Evolutionary conservation across 1,140 invertebrate species (phyloP).

Genomic region (Yoshiicerus persimilis): DNA sequence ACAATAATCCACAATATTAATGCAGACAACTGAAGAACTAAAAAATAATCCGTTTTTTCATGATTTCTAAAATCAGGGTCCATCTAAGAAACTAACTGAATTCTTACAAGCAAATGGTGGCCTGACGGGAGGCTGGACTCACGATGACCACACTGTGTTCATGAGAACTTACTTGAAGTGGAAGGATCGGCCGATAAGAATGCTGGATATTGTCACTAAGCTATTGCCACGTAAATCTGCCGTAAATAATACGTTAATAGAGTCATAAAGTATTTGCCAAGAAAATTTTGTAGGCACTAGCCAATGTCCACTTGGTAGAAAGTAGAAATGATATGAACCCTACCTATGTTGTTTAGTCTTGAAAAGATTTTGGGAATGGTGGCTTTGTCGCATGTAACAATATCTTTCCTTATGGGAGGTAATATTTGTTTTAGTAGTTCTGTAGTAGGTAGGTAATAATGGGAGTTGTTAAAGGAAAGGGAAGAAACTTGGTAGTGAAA

Average conservation of each 20-base stretch:
- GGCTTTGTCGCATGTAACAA: too few species aligned
- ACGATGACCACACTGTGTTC: conserved; percentile 30
- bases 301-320: too few species aligned
- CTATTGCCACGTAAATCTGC: conserved; percentile 28
- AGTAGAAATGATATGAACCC: too few species aligned
- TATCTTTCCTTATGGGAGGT: too few species aligned
- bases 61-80: conserved; percentile 10
- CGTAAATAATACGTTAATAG: too few species aligned
- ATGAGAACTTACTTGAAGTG: neutral
- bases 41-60: too few species aligned
- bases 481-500: neutral
- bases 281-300: too few species aligned
- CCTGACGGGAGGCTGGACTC: conserved; percentile 34
- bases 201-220: conserved; percentile 19
- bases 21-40: neutral
- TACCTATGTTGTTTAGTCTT: too few species aligned
- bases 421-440: too few species aligned
- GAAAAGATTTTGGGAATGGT: too few species aligned
- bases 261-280: too few species aligned
- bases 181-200: conserved; percentile 6
- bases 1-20: neutral
- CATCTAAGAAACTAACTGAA: conserved; percentile 21
- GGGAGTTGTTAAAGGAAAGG: neutral
- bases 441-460: neutral
- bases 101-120: conserved; percentile 41